phyloP scores from a whole-genome alignment of 2,888 invertebrate species.

The Patella depressa region DNA sequence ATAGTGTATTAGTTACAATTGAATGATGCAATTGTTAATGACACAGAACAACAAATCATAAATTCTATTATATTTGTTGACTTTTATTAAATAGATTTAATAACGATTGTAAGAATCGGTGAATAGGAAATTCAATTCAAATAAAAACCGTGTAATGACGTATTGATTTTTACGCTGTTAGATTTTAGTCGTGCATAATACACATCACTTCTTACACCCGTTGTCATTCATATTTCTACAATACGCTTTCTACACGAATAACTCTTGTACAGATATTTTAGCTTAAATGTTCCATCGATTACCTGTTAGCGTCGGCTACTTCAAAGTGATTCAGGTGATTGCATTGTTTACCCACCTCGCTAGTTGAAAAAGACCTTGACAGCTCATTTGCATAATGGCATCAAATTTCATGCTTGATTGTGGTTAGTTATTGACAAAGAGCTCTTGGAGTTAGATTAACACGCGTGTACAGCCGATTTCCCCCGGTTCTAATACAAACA shows the following conservation, averaged over 20 bases:
- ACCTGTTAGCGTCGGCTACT: conserved; percentile 12
- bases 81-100: not conserved
- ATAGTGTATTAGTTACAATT: no score
- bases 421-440: conserved; percentile 9
- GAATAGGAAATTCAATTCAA: conserved; percentile 3
- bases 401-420: conserved; percentile 13
- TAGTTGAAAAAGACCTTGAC: conserved; percentile 9
- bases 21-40: no score
- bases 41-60: no score
- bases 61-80: not conserved
- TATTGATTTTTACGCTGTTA: conserved; percentile 7
- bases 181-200: not conserved
- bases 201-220: not conserved
- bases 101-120: not conserved
- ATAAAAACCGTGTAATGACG: not conserved
- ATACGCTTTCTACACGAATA: not conserved
- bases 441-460: conserved; percentile 9
- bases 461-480: conserved; percentile 10
- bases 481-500: conserved; percentile 5
- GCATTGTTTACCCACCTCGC: conserved; percentile 13
- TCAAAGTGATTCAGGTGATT: conserved; percentile 12
- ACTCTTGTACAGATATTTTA: conserved; percentile 9
- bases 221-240: not conserved
- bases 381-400: conserved; percentile 10
- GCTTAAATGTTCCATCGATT: conserved; percentile 12